Base-by-base conservation (phyloP, 1,140 invertebrate genomes). In the Bombyx mori region DNA sequence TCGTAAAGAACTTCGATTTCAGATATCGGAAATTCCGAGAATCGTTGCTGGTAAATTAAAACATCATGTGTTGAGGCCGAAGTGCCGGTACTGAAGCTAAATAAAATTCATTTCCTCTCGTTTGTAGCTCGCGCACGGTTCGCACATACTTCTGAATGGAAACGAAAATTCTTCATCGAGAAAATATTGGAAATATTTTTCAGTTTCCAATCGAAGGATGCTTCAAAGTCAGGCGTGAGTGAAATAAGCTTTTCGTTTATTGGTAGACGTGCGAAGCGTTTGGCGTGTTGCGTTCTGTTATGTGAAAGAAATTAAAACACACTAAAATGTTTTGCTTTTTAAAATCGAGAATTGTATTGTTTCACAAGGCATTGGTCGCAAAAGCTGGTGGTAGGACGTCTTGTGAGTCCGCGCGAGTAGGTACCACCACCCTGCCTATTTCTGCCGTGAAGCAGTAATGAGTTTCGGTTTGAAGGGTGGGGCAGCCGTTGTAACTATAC, bases 231-330 rank as follows among this genome's bases (percentile, higher is more conserved):
- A 69, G 62, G 66, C 66, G 66, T 71, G 66, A 73, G 62, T 63
- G 63, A 69, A 75, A 71, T 71, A 73, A 72, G 64, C 66, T 66
- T 71, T 71, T 71, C 68, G 63, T 74, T 71, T 71, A 74, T 71
- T 69, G 59, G 62, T 54, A 60, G 65, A 71, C 63, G 64, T 66
- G 65, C 58, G 63, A 66, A 65, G 54, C 60, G 58, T 60, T 61
- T 35, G 50, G 52, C 52, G 54, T 63, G 61, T 58, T 57, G 52
- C 61, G 56, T 55, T 57, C 53, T 57, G 60, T 62, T 63, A 56
- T 71, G 60, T 64, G 58, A 68, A 73, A 62, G 67, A 71, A 73
- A 71, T 71, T 69, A 63, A 71, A 73, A 61, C 63, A 47, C 48
- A 35, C 26, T 35, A 5, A 35, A 35, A 3, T 35, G 26, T 35